Evolutionary conservation across 1,140 invertebrate species (phyloP), one percentile per base, ranked within the genome.

Genomic region (Papilio polytes): DNA sequence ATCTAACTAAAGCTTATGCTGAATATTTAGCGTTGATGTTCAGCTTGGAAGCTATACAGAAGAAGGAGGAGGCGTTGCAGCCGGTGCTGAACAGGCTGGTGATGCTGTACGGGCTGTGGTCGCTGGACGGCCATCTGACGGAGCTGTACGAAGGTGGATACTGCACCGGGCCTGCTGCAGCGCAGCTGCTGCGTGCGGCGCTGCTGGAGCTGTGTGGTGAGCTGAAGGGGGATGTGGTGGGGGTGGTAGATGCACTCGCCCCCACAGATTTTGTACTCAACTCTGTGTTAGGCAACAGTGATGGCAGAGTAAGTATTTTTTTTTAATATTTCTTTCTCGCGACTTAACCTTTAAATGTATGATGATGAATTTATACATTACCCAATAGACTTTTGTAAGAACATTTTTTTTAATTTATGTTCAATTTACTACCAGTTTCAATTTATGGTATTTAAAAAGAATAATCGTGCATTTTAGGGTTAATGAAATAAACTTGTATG

Each of bases 251-350:
- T 95, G 97, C 97, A 59, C 94, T 99, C 44, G 97, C 98, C 44
- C 98, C 98, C 3, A 97, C 98, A 3, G 98, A 99, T 95, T 99
- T 97, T 90, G 96, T 98, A 53, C 86, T 98, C 10, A 97, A 98
- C 90, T 98, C 98, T n/a, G 96, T 97, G 41, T 94, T 98, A n/a
- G 98, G 98, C 66, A 96, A 96, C 89, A 96, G 97, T 3, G 97
- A 98, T 96, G 98, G 98, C 83, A 95, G 98, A 93, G 97, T 98
- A 91, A 90, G 88, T 87, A 74, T 81, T 26, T 82, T 53, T 36
- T 41, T 81, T 63, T 2, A 1, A 36, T 4, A 36, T 36, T 36
- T 36, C 4, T 6, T 36, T 36, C 4, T 6, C 4, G 31, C 31
- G 31, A 36, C 31, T 36, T 36, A 36, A 36, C 31, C n/a, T n/a